Base-by-base conservation (phyloP, 2,113 vertebrate species). In the Empidonax alnorum region DNA sequence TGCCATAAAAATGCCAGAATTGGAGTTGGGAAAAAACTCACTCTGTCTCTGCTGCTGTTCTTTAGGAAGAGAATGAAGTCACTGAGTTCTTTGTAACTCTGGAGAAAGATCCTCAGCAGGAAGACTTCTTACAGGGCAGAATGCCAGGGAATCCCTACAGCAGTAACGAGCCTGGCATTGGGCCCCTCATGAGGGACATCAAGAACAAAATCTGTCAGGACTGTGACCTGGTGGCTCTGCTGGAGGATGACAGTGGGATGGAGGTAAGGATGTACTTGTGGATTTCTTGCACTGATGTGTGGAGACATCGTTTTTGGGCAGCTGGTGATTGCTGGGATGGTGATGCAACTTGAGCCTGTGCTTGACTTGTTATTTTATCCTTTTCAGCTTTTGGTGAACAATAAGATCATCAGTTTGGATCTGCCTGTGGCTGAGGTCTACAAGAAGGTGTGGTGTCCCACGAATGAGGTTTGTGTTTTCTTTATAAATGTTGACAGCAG, bases 201-300 rank as follows among this genome's bases (percentile, higher is more conserved):
- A 99, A 99, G 98, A 99, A 99, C 98, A 99, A 99, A 96, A 99
- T 99, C 98, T 99, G 99, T 84, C 99, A 99, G 93, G 99, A 99
- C 96, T 99, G 99, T 42, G 99, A 99, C 98, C 97, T 99, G 96
- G 99, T 99, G 87, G 99, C 99, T 13, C 98, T 99, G 74, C 98
- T 99, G 81, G 99, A 99, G 96, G 99, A 99, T 5, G 99, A 99
- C 98, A 99, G 99, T 14, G 99, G 99, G 24, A 99, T 99, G 99
- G 99, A 99, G 99, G 99, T 99, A 94, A 97, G 74, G 5, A 28
- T 3, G 17, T 46, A 1, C 2, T 10, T n/a, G 47, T 59, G 37
- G 5, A 10, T 76, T 44, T 68, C 46, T 22, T 52, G 35, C n/a
- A 28, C 1, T 9, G 49, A 22, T 44, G 10, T 9, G 9, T 44